Percentiles rank a stretch among this genome's conserved stretches.
phyloP scores from a whole-genome alignment of 2,113 vertebrate genomes.

The Bettongia penicillata region DNA sequence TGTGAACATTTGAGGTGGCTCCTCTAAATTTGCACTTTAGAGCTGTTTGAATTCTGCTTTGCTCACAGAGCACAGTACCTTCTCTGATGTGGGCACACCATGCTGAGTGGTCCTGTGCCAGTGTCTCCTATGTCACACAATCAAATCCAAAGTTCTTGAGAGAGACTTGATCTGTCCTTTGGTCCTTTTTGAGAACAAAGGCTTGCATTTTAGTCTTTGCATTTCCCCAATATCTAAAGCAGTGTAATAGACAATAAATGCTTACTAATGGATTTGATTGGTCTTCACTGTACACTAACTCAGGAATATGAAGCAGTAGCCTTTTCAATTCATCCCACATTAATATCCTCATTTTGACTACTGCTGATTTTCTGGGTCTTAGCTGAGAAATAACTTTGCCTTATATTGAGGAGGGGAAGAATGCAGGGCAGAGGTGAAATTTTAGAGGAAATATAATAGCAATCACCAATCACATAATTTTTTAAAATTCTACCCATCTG shows the following conservation, averaged over 20 bases:
- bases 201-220: not conserved
- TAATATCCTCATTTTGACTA: not conserved
- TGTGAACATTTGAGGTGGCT: too few relatives aligned
- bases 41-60: too few relatives aligned
- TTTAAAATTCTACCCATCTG: not conserved
- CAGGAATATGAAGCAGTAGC: not conserved
- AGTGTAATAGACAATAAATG: not conserved
- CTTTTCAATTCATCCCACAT: not conserved
- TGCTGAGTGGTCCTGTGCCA: too few relatives aligned
- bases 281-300: not conserved
- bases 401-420: not conserved
- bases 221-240: not conserved
- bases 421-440: not conserved
- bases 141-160: too few relatives aligned
- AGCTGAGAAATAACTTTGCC: conserved; percentile 7
- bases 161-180: too few relatives aligned
- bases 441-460: not conserved
- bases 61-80: too few relatives aligned
- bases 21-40: too few relatives aligned
- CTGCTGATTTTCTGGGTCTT: conserved; percentile 19
- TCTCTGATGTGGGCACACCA: too few relatives aligned
- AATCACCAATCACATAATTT: not conserved
- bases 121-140: too few relatives aligned
- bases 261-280: not conserved
- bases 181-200: not conserved